Base-by-base conservation (phyloP, 1,140 invertebrate species). In the Cardiocondyla obscurior region DNA sequence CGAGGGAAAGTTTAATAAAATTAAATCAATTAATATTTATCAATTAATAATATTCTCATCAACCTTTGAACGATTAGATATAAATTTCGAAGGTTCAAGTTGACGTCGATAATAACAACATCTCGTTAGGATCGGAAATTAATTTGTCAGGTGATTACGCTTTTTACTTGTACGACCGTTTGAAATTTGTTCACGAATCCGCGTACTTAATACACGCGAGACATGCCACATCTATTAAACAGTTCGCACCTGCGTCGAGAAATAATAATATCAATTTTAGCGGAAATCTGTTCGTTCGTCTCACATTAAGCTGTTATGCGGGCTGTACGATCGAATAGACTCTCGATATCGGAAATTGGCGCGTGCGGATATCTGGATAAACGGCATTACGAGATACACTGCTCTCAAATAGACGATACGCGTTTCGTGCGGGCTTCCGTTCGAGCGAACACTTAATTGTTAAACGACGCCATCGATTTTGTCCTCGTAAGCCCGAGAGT, bases 261-360 rank as follows among this genome's bases (percentile, higher is more conserved):
- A 4, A 33, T 2, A 22, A 3, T 19, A 16, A 19, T 36, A 28
- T 39, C 33, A 16, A 28, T 72, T 55, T 55, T 25, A 72, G 16
- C 6, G 5, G 19, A 7, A 39, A 25, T 55, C n/a, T 12, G 39
- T 16, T 55, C 16, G 49, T 14, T 55, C 67, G 36, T 53, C 25
- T 53, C 53, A 53, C 36, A 39, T 33, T n/a, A 7, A 53, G 44
- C 5, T 1, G 12, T 22, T 51, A 2, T 69, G 22, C 28, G 12
- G 8, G 64, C 16, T 12, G 53, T 55, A 22, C 16, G 30, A 55
- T 25, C 14, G 22, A 14, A 39, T 39, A 55, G 14, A 55, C 3
- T 25, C 33, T n/a, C 7, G 49, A 39, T 55, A 72, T 14, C 69
- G 33, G 33, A 72, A 72, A 72, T 55, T 72, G 14, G 69, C 14